Conservation (phyloP, 1,140 invertebrate species). For the Neodiprion pinetum region DNA sequence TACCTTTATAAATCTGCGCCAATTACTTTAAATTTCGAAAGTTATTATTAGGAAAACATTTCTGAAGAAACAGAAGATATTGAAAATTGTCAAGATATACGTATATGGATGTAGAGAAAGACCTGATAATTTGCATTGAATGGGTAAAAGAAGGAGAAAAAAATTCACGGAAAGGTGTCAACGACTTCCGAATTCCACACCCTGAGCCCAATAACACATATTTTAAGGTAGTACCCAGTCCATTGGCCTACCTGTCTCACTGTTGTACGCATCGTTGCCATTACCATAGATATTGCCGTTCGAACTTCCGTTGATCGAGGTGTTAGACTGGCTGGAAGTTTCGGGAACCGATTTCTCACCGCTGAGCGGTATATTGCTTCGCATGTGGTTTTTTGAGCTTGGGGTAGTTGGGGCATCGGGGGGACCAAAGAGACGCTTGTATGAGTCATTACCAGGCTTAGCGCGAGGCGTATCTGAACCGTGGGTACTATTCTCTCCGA, state of each 20-base stretch:
- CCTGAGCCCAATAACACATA: conserved; percentile 46
- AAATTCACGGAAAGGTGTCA: no score
- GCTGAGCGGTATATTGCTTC: conserved; percentile 55
- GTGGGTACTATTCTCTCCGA: conserved; percentile 44
- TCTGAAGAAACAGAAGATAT: no score
- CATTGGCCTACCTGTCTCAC: conserved; percentile 53
- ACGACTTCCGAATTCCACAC: no score
- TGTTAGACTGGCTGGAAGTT: conserved; percentile 42
- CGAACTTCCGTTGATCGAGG: conserved; percentile 47
- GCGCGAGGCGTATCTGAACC: conserved; percentile 46
- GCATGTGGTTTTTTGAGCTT: conserved; percentile 59
- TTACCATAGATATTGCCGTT: conserved; percentile 49
- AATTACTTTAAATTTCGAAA: no score
- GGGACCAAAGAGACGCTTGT: conserved; percentile 63
- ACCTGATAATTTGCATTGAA: no score
- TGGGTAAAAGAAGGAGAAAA: no score
- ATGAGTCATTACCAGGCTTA: conserved; percentile 64
- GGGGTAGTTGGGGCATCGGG: conserved; percentile 56
- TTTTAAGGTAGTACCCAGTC: conserved; percentile 50
- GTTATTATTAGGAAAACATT: no score
- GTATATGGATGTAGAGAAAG: no score
- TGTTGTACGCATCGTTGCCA: conserved; percentile 44
- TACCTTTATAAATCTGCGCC: no score
- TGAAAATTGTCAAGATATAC: no score
- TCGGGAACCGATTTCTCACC: conserved; percentile 30